A percentile compares a stretch with the other conserved stretches of the same genome.
Conservation (phyloP, 2,797 vertebrate species). For the Sorex maritimensis region DNA sequence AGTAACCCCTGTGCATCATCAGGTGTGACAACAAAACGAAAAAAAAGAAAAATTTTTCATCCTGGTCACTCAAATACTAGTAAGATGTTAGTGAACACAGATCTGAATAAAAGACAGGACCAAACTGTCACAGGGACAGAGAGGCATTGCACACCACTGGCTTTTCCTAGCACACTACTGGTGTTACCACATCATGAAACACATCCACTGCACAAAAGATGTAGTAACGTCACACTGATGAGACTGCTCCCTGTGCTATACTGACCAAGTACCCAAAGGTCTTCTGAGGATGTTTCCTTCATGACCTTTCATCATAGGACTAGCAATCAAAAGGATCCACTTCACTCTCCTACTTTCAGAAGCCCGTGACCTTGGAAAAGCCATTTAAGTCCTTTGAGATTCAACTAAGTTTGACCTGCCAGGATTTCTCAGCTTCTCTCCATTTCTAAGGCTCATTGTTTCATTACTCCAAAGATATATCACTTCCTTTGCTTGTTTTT, state of each 20-base stretch:
- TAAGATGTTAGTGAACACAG: neutral
- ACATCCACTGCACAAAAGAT: neutral
- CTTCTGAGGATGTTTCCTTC: neutral
- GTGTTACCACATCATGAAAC: neutral
- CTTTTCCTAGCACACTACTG: neutral
- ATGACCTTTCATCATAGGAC: neutral
- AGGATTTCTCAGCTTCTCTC: constrained; percentile 15
- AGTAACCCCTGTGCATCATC: too few relatives aligned
- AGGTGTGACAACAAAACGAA: too few relatives aligned
- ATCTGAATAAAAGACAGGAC: neutral
- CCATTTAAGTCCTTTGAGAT: neutral
- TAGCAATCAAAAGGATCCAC: too few relatives aligned
- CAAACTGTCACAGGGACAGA: neutral
- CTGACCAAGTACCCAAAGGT: rapidly evolving
- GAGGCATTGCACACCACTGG: neutral
- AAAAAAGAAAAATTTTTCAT: neutral
- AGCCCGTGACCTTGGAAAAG: neutral
- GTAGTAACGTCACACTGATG: neutral
- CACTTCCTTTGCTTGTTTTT: constrained; percentile 49
- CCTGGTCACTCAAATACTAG: neutral
- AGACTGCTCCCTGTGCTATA: neutral
- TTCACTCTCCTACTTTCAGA: neutral
- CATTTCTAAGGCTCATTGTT: constrained; percentile 52
- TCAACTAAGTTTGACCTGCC: neutral
- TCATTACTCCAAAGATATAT: constrained; percentile 35